These are phyloP conservation scores for Drosophila sproati DNA, from an alignment of 1,140 invertebrate genomes.

Conservation along the genomic window DNA sequence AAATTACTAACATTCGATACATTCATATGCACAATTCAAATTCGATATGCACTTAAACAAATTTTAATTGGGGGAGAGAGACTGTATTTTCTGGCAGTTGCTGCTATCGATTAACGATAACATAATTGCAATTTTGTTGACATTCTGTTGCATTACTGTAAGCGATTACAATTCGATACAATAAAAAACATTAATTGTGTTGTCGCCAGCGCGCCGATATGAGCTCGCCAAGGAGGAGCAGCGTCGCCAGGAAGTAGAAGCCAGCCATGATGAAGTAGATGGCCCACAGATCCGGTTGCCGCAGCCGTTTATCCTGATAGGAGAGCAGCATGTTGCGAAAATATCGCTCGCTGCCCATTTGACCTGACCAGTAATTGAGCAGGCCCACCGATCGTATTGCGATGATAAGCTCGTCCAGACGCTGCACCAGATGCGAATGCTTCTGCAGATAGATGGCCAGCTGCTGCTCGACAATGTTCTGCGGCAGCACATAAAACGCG, in stretches of 20 bases:
- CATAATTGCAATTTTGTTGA: background rate
- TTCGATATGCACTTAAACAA: too few relatives aligned
- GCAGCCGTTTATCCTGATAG: slow-evolving; percentile 40
- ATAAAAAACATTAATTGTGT: background rate
- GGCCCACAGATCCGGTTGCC: slow-evolving; percentile 43
- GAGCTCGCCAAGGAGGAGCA: slow-evolving; percentile 48
- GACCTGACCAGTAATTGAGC: slow-evolving; percentile 47
- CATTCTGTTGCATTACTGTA: background rate
- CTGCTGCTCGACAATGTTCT: slow-evolving; percentile 59
- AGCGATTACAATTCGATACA: background rate
- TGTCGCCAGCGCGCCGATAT: slow-evolving; percentile 3
- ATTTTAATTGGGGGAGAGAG: too few relatives aligned
- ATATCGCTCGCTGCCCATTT: slow-evolving; percentile 47
- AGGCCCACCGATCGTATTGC: slow-evolving; percentile 56
- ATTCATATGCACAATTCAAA: too few relatives aligned
- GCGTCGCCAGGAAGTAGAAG: slow-evolving; percentile 34
- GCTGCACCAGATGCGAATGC: slow-evolving; percentile 53
- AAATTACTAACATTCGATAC: too few relatives aligned
- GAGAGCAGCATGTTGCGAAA: slow-evolving; percentile 32
- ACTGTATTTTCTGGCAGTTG: too few relatives aligned
- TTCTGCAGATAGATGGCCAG: slow-evolving; percentile 61
- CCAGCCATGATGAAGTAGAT: slow-evolving; percentile 35
- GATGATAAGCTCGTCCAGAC: slow-evolving; percentile 53
- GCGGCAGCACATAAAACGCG: slow-evolving; percentile 46
- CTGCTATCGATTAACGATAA: background rate